phyloP scores from a whole-genome alignment of 1,140 invertebrate species.

The Marisa cornuarietis region DNA sequence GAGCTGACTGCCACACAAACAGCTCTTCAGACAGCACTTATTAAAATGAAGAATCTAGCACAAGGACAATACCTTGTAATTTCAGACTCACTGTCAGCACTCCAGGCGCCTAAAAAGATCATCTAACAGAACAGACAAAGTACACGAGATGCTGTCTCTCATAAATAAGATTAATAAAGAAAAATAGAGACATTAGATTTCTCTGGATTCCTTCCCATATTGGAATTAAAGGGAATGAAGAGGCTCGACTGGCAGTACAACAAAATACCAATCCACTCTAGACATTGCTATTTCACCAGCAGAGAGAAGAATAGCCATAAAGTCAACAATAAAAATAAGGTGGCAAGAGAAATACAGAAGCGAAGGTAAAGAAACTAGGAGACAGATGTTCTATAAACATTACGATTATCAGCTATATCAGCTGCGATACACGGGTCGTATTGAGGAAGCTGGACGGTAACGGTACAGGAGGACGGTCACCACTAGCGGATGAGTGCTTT shows the following conservation, averaged over 20 bases:
- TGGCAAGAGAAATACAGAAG: background rate
- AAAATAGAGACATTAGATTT: constrained; percentile 6
- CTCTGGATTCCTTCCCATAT: too few species aligned
- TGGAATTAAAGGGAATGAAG: too few species aligned
- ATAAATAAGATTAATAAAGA: constrained; percentile 4
- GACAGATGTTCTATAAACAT: background rate
- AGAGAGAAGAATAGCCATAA: constrained; percentile 4
- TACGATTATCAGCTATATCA: background rate
- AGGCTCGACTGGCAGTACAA: background rate
- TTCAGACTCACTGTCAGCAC: too few species aligned
- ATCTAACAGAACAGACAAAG: background rate
- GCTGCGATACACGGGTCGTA: background rate
- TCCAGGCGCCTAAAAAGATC: too few species aligned
- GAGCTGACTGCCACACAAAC: too few species aligned
- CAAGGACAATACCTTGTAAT: too few species aligned
- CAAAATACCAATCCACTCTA: background rate
- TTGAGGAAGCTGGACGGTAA: background rate
- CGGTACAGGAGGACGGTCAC: too few species aligned
- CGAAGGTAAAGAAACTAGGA: background rate
- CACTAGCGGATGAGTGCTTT: too few species aligned
- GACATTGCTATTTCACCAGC: background rate
- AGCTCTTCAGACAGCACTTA: too few species aligned
- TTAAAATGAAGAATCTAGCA: too few species aligned
- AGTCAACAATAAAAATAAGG: background rate
- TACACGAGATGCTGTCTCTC: background rate